These are phyloP conservation scores for Cerceris rybyensis DNA, from an alignment of 2,888 invertebrate genomes.

Conservation along the genomic window DNA sequence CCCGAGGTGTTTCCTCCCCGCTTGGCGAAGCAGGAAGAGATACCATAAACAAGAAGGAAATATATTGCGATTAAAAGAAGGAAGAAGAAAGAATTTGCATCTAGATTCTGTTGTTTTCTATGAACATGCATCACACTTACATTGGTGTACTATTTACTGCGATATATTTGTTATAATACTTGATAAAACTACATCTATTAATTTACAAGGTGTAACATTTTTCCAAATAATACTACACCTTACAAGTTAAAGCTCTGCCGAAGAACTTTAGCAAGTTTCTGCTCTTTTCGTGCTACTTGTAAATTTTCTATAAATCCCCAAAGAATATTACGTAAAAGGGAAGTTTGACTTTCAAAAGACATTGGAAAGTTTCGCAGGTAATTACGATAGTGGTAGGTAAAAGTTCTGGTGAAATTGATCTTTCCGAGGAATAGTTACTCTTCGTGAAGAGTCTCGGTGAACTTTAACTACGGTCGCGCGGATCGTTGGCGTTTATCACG, in stretches of 20 bases:
- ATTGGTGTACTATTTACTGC: background rate
- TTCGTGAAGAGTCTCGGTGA: background rate
- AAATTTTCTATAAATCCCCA: too few relatives aligned
- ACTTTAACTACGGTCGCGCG: slow-evolving; percentile 13
- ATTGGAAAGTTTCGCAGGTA: too few relatives aligned
- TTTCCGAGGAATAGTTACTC: background rate
- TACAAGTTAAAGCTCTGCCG: too few relatives aligned
- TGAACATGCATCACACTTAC: background rate
- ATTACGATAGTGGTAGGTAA: too few relatives aligned
- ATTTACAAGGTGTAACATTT: too few relatives aligned
- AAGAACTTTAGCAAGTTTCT: too few relatives aligned
- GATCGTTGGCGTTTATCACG: slow-evolving; percentile 11
- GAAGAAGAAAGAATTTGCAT: background rate
- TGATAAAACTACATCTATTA: too few relatives aligned
- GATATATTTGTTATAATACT: background rate
- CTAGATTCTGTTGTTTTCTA: background rate
- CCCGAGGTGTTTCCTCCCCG: background rate
- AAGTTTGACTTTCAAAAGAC: too few relatives aligned
- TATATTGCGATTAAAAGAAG: background rate
- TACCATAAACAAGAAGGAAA: background rate
- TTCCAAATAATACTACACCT: too few relatives aligned
- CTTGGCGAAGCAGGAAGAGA: background rate
- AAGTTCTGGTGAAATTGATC: too few relatives aligned
- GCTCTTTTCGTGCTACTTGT: too few relatives aligned
- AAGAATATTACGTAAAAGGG: too few relatives aligned